Evolutionary conservation across 2,888 invertebrate genomes (phyloP), one percentile per base, ranked within the genome.

Genomic region (Dryomyza anilis): DNA sequence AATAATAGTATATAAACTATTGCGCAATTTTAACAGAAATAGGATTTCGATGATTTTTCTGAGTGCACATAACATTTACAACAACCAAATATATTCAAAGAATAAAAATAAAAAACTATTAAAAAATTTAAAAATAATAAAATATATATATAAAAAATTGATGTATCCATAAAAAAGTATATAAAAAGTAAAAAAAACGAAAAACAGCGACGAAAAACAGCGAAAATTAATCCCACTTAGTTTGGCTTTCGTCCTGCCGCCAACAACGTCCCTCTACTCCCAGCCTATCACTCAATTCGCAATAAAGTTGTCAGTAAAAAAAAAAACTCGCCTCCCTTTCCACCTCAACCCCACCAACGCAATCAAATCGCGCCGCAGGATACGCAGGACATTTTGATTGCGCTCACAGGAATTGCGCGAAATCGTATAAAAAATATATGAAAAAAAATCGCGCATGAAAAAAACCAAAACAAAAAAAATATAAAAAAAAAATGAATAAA

Each of bases 1-100:
- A n/a, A n/a, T n/a, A n/a, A n/a, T n/a, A n/a, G n/a, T n/a, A n/a
- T n/a, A n/a, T n/a, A n/a, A n/a, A n/a, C n/a, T n/a, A n/a, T n/a
- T n/a, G n/a, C n/a, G n/a, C n/a, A n/a, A n/a, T n/a, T n/a, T n/a
- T n/a, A n/a, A n/a, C n/a, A n/a, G n/a, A n/a, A n/a, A n/a, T n/a
- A n/a, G n/a, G n/a, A n/a, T n/a, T n/a, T n/a, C n/a, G n/a, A n/a
- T n/a, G n/a, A n/a, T n/a, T n/a, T n/a, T n/a, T n/a, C n/a, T n/a
- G n/a, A n/a, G n/a, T n/a, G n/a, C n/a, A n/a, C 72, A 73, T 70
- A 68, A 67, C 69, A 71, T 71, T 73, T 70, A 72, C 70, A 70
- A 68, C 67, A 67, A 58, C 61, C 48, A 53, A 33, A 27, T 25
- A 3, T 5, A 21, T 5, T 33, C 3, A 7, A 53, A 30, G 7